phyloP scores from a whole-genome alignment of 2,797 vertebrate genomes.

The Poecilia velifera region DNA sequence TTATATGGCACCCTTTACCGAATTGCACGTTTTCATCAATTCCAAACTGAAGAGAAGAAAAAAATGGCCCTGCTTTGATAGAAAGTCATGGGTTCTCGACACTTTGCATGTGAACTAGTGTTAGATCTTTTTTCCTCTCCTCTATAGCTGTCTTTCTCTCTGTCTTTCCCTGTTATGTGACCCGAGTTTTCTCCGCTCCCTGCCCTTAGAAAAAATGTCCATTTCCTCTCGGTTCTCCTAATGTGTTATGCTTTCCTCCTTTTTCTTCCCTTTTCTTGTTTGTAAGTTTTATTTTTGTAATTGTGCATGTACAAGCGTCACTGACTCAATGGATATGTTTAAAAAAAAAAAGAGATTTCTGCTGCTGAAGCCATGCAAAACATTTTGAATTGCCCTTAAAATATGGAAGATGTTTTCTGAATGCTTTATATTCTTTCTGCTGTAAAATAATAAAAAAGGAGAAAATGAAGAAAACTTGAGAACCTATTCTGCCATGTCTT shows the following conservation, averaged over 20 bases:
- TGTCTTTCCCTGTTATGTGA: conserved; percentile 83
- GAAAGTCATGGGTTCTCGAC: conserved; percentile 92
- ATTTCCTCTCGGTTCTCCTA: conserved; percentile 73
- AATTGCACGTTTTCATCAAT: conserved; percentile 99
- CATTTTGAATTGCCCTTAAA: conserved; percentile 99
- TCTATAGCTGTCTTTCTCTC: conserved; percentile 83
- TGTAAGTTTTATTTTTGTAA: conserved; percentile 99
- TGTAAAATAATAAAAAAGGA: conserved; percentile 99
- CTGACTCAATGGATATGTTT: conserved; percentile 99
- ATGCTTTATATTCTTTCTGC: conserved; percentile 99
- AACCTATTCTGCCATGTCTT: conserved; percentile 77
- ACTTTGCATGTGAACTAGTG: conserved; percentile 99
- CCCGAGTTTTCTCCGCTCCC: conserved; percentile 68
- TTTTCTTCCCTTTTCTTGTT: conserved; percentile 81
- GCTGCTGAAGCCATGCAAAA: conserved; percentile 99
- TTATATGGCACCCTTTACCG: conserved; percentile 96
- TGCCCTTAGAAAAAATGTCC: conserved; percentile 59
- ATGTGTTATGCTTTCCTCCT: conserved; percentile 76
- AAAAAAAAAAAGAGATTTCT: conserved; percentile 91
- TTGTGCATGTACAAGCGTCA: conserved; percentile 99
- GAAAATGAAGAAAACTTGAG: conserved; percentile 92
- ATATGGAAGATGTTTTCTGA: conserved; percentile 99
- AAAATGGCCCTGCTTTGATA: conserved; percentile 87
- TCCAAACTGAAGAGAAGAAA: conserved; percentile 87
- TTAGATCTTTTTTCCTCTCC: conserved; percentile 90